A percentile compares a stretch with the other conserved stretches of the same genome.
These are phyloP conservation scores for Megaleporinus macrocephalus DNA, from an alignment of 2,113 vertebrate genomes.

Conservation along the genomic window DNA sequence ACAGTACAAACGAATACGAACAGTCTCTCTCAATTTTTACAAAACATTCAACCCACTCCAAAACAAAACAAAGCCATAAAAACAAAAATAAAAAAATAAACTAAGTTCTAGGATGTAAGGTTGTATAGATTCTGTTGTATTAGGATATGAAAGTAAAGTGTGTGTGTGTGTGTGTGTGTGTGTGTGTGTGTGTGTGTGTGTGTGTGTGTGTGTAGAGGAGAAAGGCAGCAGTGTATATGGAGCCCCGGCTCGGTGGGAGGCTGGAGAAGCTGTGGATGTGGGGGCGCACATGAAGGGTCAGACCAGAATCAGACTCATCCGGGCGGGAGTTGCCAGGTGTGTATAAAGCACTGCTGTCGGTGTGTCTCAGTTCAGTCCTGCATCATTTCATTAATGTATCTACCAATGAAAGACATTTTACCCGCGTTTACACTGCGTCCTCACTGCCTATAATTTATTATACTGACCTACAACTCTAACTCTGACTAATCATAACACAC, in stretches of 20 bases:
- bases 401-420: not conserved
- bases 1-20: too few relatives aligned
- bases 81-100: too few relatives aligned
- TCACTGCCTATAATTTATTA: too few relatives aligned
- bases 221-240: slow-evolving; percentile 82
- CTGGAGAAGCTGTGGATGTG: slow-evolving; percentile 72
- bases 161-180: too few relatives aligned
- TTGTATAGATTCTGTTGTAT: too few relatives aligned
- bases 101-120: too few relatives aligned
- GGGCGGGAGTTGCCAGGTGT: slow-evolving; percentile 81
- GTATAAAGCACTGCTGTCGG: slow-evolving; percentile 2
- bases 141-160: not conserved
- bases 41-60: too few relatives aligned
- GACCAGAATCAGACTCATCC: slow-evolving; percentile 85
- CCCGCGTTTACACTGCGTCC: too few relatives aligned
- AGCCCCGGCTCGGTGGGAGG: slow-evolving; percentile 81
- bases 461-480: too few relatives aligned
- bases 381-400: not conserved
- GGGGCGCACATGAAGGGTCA: slow-evolving; percentile 76
- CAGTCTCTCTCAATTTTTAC: too few relatives aligned
- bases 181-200: not conserved
- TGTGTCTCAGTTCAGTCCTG: not conserved
- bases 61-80: too few relatives aligned
- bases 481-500: too few relatives aligned
- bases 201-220: slow-evolving; percentile 75